phyloP scores from a whole-genome alignment of 2,888 invertebrate species.

The Prosopocoilus inquinatus region DNA sequence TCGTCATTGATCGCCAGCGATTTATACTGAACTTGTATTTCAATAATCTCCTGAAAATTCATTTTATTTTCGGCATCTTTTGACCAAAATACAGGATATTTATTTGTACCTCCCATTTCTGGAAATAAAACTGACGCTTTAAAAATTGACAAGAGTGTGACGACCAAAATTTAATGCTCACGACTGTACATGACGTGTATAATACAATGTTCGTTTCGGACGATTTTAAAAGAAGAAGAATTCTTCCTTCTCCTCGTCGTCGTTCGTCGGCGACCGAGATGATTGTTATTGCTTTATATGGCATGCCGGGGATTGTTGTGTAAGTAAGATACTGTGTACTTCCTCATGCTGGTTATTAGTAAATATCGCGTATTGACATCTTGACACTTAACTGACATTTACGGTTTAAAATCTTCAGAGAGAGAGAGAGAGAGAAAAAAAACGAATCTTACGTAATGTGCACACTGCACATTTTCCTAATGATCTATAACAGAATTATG shows the following conservation, averaged over 20 bases:
- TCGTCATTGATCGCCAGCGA: no score
- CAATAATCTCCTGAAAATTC: no score
- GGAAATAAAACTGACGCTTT: no score
- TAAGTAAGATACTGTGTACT: not conserved
- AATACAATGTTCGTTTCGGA: no score
- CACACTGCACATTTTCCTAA: conserved; percentile 7
- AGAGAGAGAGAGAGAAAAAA: no score
- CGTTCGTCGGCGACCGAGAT: not conserved
- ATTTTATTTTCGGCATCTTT: no score
- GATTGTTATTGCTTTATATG: not conserved
- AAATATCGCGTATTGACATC: conserved; percentile 6
- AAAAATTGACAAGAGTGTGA: no score
- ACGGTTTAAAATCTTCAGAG: conserved; percentile 8
- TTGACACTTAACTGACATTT: conserved; percentile 15
- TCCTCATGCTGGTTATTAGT: conserved; percentile 11
- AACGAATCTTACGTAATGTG: not conserved
- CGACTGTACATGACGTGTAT: no score
- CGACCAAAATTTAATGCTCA: no score
- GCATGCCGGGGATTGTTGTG: not conserved
- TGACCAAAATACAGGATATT: no score
- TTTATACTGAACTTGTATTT: no score
- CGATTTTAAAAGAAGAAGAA: not conserved
- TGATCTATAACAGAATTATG: conserved; percentile 14
- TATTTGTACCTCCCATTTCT: no score
- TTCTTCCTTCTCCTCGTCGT: conserved; percentile 2